Conservation (phyloP, 2,888 invertebrate genomes). For the Sesia apiformis region DNA sequence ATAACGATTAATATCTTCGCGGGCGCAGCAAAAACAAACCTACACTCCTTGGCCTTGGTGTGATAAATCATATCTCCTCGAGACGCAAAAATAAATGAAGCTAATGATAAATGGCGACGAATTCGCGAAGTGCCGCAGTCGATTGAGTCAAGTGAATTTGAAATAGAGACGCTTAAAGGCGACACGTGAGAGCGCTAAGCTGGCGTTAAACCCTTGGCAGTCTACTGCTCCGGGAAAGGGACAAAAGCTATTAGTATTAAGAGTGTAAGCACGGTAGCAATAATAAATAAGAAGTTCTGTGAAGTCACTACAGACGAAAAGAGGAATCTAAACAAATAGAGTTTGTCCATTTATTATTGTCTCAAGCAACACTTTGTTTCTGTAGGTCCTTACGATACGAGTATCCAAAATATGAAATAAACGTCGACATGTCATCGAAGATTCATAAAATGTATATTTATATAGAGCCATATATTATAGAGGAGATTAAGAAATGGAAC, state of each 20-base stretch:
- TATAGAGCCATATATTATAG: conserved; percentile 11
- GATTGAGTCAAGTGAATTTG: conserved; percentile 54
- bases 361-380: no score
- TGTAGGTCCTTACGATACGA: no score
- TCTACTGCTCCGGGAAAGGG: no score
- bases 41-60: conserved; percentile 54
- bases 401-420: conserved; percentile 7
- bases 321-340: no score
- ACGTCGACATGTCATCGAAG: conserved; percentile 17
- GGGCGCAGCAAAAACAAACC: conserved; percentile 68
- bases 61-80: conserved; percentile 71
- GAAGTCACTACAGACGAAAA: no score
- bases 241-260: no score
- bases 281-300: no score
- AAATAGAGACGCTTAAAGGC: conserved; percentile 34
- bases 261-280: no score
- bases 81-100: conserved; percentile 73
- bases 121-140: conserved; percentile 45
- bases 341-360: no score
- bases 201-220: no score
- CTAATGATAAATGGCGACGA: conserved; percentile 69
- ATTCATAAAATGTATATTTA: no score
- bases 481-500: conserved; percentile 26
- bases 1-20: conserved; percentile 73
- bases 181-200: background rate